phyloP scores from a whole-genome alignment of 2,888 invertebrate species.

The Orthonevra nobilis region DNA sequence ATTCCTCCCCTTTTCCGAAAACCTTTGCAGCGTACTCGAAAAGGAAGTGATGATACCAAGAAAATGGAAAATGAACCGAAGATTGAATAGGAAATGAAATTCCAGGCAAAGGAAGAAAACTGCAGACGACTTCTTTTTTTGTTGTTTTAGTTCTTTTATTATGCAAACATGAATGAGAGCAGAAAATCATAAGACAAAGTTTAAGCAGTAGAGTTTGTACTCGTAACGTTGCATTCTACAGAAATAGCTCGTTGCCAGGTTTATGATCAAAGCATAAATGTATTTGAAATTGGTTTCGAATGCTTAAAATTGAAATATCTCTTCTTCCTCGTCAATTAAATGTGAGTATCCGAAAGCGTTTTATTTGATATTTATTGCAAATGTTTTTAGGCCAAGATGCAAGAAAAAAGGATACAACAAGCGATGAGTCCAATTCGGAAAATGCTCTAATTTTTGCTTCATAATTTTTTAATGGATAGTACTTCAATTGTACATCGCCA shows the following conservation, averaged over 20 bases:
- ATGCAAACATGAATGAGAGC: conserved; percentile 24
- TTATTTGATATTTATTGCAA: conserved; percentile 32
- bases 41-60: conserved; percentile 16
- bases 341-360: conserved; percentile 15
- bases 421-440: conserved; percentile 14
- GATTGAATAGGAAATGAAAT: conserved; percentile 39
- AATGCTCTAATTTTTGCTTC: conserved; percentile 43
- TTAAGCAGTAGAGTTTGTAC: background rate
- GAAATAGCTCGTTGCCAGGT: conserved; percentile 2
- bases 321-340: background rate
- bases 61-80: conserved; percentile 36
- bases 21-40: background rate
- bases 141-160: conserved; percentile 39
- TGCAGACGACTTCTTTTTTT: conserved; percentile 44
- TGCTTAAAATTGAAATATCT: conserved; percentile 13
- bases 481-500: conserved; percentile 30
- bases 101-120: conserved; percentile 3
- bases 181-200: conserved; percentile 11
- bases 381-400: background rate
- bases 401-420: conserved; percentile 30
- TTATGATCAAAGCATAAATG: conserved; percentile 36
- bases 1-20: background rate
- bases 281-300: conserved; percentile 44
- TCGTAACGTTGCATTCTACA: background rate
- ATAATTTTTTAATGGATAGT: conserved; percentile 60